A percentile compares a stretch with the other conserved stretches of the same genome.
Evolutionary conservation across 1,140 invertebrate genomes (phyloP).

Genomic region (Formica exsecta): DNA sequence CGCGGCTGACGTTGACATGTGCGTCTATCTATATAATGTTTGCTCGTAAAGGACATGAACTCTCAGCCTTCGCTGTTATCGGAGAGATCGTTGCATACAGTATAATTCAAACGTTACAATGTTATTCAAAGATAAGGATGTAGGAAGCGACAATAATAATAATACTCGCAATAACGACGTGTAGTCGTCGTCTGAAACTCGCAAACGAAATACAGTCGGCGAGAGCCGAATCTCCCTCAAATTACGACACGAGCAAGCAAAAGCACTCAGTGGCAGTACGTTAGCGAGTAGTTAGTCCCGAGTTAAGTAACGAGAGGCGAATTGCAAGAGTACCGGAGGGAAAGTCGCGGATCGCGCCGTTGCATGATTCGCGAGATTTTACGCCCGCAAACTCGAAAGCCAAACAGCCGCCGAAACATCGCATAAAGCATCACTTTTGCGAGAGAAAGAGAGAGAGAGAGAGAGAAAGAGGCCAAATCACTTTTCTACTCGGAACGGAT

Average conservation of each 20-base stretch:
- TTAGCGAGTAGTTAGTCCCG: constrained; percentile 53
- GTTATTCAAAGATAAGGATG: constrained; percentile 3
- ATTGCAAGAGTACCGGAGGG: background rate
- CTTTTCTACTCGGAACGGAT: constrained; percentile 34
- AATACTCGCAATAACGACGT: background rate
- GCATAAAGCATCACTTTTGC: constrained; percentile 53
- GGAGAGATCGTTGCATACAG: constrained; percentile 31
- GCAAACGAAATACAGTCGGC: constrained; percentile 44
- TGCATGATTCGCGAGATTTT: constrained; percentile 51
- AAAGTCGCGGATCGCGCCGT: constrained; percentile 44
- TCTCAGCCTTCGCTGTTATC: constrained; percentile 9
- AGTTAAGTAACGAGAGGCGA: constrained; percentile 59
- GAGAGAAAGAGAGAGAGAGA: constrained; percentile 4
- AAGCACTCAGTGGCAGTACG: constrained; percentile 62
- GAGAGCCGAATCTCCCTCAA: constrained; percentile 53
- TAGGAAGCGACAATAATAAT: background rate
- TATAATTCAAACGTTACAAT: too few species aligned
- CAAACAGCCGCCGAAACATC: constrained; percentile 37
- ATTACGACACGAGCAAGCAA: constrained; percentile 64
- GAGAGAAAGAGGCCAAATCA: constrained; percentile 10
- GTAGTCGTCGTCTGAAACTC: constrained; percentile 32
- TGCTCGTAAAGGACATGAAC: constrained; percentile 35
- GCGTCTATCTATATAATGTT: constrained; percentile 2
- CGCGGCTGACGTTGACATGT: constrained; percentile 30
- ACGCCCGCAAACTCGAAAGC: constrained; percentile 21